Evolutionary conservation across 23 tunicate genomes (phyloP).

Genomic region (Corella eumyota): DNA sequence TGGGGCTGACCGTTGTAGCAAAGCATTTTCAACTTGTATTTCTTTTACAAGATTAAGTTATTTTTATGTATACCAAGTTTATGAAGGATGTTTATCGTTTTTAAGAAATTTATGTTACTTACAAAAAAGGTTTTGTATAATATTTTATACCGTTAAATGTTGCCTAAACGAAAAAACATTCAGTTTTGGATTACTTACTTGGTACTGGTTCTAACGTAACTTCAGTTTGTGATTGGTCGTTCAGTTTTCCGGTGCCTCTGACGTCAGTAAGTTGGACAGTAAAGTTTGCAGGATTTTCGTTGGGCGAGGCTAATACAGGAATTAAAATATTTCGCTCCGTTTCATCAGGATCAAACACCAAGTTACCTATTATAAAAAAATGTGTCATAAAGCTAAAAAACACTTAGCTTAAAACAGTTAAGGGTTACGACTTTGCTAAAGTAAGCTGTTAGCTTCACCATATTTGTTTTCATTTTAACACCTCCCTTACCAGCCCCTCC

Average conservation of each 20-base stretch:
- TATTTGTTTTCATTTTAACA: no score
- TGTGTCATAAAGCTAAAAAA: background rate
- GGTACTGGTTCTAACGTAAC: constrained; percentile 57
- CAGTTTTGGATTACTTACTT: no score
- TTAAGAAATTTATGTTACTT: no score
- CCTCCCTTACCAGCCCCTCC: constrained; percentile 64
- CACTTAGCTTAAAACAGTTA: background rate
- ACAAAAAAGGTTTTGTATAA: no score
- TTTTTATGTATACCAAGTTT: no score
- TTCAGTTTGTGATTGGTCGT: constrained; percentile 20
- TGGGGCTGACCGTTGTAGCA: no score
- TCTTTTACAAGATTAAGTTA: no score
- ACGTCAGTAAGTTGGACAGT: constrained; percentile 47
- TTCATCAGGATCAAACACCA: constrained; percentile 83
- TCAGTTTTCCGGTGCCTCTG: constrained; percentile 71
- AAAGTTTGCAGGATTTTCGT: constrained; percentile 34
- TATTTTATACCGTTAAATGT: no score
- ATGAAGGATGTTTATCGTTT: no score
- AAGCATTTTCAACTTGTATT: no score
- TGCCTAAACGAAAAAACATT: no score
- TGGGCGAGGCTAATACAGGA: constrained; percentile 53
- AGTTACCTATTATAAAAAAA: constrained; percentile 34
- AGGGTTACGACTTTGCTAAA: background rate
- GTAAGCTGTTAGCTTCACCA: no score
- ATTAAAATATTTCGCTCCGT: constrained; percentile 49